Conservation (phyloP, 2,113 vertebrate genomes). For the Natator depressus region DNA sequence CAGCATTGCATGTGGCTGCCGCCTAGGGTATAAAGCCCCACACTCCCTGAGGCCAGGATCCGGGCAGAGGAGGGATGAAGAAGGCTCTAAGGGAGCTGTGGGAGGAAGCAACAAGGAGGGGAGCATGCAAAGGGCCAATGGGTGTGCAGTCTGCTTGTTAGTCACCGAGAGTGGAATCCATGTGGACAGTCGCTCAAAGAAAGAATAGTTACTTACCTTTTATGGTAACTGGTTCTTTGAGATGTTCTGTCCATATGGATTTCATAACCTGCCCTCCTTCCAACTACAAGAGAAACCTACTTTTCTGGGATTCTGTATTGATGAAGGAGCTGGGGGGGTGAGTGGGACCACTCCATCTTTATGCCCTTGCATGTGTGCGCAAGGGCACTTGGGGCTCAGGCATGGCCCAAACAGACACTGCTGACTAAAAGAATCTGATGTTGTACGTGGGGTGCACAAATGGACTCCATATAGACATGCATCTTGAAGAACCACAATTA, state of each 20-base stretch:
- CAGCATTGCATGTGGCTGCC: too few species aligned
- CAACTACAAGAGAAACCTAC: not conserved
- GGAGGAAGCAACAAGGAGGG: too few species aligned
- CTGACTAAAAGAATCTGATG: not conserved
- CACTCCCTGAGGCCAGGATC: too few species aligned
- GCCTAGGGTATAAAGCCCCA: too few species aligned
- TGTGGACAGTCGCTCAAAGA: not conserved
- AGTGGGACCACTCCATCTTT: not conserved
- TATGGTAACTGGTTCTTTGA: not conserved
- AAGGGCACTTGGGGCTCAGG: not conserved
- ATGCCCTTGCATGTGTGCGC: not conserved
- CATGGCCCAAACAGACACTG: not conserved
- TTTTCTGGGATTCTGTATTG: not conserved
- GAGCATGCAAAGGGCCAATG: too few species aligned
- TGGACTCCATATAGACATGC: not conserved
- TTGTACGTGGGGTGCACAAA: not conserved
- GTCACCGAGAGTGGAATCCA: not conserved
- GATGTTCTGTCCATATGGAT: too few species aligned
- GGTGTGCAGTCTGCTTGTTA: not conserved
- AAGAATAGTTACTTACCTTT: not conserved
- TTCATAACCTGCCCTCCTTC: not conserved
- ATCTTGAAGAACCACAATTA: too few species aligned
- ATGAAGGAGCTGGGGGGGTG: not conserved
- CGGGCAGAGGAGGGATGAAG: too few species aligned
- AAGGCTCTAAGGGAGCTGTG: too few species aligned